A percentile compares a stretch with the other conserved stretches of the same genome.
These are phyloP conservation scores for Chionis minor DNA, from an alignment of 2,113 vertebrate species.

Conservation along the genomic window DNA sequence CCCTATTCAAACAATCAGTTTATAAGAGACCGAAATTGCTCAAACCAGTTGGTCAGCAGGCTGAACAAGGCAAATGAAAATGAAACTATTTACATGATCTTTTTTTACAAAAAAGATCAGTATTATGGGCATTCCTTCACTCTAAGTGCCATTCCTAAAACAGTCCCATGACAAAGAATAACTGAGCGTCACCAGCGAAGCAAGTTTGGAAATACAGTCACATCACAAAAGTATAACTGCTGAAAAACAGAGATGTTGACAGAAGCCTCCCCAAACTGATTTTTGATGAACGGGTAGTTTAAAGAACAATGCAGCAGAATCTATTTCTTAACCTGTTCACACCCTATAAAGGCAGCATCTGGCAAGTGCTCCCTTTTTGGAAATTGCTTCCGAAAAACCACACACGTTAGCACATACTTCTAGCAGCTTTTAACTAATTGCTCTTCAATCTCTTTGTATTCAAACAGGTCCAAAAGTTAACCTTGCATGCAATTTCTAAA, in stretches of 20 bases:
- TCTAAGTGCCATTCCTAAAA: neutral
- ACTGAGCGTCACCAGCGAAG: neutral
- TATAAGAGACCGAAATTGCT: neutral
- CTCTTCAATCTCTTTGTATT: neutral
- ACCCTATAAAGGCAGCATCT: constrained; percentile 38
- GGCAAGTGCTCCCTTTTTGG: neutral
- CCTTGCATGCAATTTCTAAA: neutral
- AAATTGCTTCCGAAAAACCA: constrained; percentile 2
- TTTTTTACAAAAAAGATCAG: neutral
- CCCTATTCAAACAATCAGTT: neutral
- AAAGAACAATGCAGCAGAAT: constrained; percentile 3
- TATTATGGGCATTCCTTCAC: neutral
- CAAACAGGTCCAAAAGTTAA: neutral
- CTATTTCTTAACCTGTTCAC: constrained; percentile 49
- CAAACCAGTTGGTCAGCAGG: neutral
- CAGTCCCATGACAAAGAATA: neutral
- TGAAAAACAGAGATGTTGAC: neutral
- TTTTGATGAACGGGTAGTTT: neutral
- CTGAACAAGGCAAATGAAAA: constrained; percentile 29
- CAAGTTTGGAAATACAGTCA: neutral
- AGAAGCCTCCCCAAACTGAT: neutral
- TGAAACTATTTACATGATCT: neutral
- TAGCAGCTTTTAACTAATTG: neutral
- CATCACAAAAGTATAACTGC: neutral
- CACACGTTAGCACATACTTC: neutral